Evolutionary conservation across 2,113 vertebrate species (phyloP), one percentile per base, ranked within the genome.

Genomic region (Thunnus maccoyii): DNA sequence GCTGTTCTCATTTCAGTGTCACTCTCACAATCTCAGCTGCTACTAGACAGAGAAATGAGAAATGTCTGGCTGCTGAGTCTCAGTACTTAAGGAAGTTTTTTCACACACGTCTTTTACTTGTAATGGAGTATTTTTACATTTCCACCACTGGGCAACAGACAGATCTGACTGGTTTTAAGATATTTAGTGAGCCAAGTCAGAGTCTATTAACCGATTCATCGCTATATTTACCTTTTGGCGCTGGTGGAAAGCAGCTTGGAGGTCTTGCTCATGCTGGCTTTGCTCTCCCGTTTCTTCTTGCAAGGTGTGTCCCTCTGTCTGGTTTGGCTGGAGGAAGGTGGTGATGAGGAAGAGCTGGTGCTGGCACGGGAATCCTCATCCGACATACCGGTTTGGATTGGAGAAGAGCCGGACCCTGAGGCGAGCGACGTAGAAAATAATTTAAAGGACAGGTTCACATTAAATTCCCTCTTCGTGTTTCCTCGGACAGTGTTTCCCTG

Each of bases 311-410:
- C 97, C 96, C 90, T 97, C 96, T 90, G 96, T 95, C 91, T 96
- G 87, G 66, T 92, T 50, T 93, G 92, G 97, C 96, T 98, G 96
- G 94, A 95, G 65, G 95, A 95, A 92, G 94, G 58, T 25, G 95
- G 97, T 69, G 97, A 98, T 71, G 97, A 98, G 22, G 97, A 97
- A 94, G 98, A 98, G 96, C 97, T 98, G 95, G 96, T 97, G 95
- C 97, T 99, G 94, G 98, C 97, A 96, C 97, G 97, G 75, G 98
- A 99, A 97, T 99, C 98, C 95, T 99, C 98, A 97, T 99, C 98
- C 96, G 97, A 98, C 97, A 99, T 98, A 96, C 95, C 95, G 97
- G 95, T 96, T 95, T 84, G 89, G 88, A 85, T 89, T 72, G 73
- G 76, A 89, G 88, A 72, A 89, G 60, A 87, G 86, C 89, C 87